These are phyloP conservation scores for Lepidocolaptes lacrymiger DNA, from an alignment of 2,797 vertebrate genomes.

Conservation along the genomic window DNA sequence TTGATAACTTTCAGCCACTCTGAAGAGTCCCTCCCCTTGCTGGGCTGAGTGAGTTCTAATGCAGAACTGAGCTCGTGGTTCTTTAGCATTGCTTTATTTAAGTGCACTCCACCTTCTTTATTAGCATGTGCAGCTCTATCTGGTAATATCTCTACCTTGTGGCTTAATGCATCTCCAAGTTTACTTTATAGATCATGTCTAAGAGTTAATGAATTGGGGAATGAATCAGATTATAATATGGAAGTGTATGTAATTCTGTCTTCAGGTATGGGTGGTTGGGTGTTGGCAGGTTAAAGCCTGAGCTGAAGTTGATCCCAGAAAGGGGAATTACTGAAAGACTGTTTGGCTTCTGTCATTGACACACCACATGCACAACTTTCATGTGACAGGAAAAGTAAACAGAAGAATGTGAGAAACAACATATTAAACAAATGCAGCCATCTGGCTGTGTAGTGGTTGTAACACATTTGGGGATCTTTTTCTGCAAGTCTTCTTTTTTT, in stretches of 20 bases:
- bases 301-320: not conserved
- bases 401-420: conserved; percentile 70
- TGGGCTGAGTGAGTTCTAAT: not conserved
- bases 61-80: not conserved
- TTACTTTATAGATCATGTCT: not conserved
- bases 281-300: not conserved
- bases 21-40: not conserved
- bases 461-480: conserved; percentile 29
- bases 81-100: not conserved
- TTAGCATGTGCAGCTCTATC: not conserved
- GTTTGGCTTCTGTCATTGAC: conserved; percentile 18
- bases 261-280: not conserved
- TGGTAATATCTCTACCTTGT: not conserved
- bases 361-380: conserved; percentile 59
- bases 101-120: not conserved
- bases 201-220: not conserved
- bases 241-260: not conserved
- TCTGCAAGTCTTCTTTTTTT: not conserved
- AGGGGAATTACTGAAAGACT: not conserved
- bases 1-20: not conserved
- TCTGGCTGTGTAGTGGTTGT: conserved; percentile 54
- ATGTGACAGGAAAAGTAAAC: conserved; percentile 60
- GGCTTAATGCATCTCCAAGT: not conserved
- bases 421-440: conserved; percentile 71
- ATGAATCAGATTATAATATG: not conserved